Conservation (phyloP, 2,113 vertebrate species). For the Dunckerocampus dactyliophorus region DNA sequence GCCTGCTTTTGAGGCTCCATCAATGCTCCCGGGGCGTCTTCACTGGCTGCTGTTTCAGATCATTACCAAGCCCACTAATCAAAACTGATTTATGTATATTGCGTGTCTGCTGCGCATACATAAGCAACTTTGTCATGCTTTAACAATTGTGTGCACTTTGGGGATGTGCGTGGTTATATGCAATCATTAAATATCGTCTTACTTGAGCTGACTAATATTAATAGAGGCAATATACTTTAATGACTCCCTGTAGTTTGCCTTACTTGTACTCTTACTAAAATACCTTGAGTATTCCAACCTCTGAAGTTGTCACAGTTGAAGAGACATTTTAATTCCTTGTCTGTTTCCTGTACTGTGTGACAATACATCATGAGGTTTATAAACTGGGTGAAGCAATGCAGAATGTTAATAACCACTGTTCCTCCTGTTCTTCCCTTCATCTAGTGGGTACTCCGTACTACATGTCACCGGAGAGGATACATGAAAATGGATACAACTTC, state of each 20-base stretch:
- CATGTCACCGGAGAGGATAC: slow-evolving; percentile 98
- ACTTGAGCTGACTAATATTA: slow-evolving; percentile 16
- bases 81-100: slow-evolving; percentile 58
- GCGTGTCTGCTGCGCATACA: slow-evolving; percentile 29
- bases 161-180: slow-evolving; percentile 18
- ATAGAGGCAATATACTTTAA: slow-evolving; percentile 10
- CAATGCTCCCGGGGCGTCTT: slow-evolving; percentile 37
- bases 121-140: slow-evolving; percentile 28
- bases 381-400: slow-evolving; percentile 25
- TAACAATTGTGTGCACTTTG: slow-evolving; percentile 15
- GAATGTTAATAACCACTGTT: slow-evolving; percentile 39
- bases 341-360: slow-evolving; percentile 19
- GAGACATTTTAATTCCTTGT: slow-evolving; percentile 13
- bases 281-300: slow-evolving; percentile 10
- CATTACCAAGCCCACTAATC: slow-evolving; percentile 55
- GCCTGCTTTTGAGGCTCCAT: slow-evolving; percentile 36
- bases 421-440: slow-evolving; percentile 35
- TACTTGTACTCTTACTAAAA: slow-evolving; percentile 6
- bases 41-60: slow-evolving; percentile 61
- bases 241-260: neutral
- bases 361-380: slow-evolving; percentile 35
- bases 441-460: slow-evolving; percentile 98
- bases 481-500: slow-evolving; percentile 99
- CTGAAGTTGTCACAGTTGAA: slow-evolving; percentile 18
- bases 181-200: slow-evolving; percentile 20